Evolutionary conservation across 2,888 invertebrate genomes (phyloP).

Genomic region (Synergus gifuensis): DNA sequence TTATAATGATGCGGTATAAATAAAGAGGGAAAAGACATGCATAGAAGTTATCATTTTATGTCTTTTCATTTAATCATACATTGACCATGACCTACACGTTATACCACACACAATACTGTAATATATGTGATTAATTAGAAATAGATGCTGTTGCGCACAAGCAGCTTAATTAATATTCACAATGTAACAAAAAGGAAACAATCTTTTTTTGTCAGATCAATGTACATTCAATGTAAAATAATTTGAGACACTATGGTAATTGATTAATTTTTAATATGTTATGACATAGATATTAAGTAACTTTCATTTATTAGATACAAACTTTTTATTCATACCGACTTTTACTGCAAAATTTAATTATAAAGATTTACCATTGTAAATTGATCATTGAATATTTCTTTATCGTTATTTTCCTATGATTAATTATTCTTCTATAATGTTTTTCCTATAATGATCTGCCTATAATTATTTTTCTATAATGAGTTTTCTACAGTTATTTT

Average conservation of each 20-base stretch:
- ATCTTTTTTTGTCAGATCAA: background rate
- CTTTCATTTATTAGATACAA: too few species aligned
- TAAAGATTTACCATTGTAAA: too few species aligned
- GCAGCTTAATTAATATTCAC: background rate
- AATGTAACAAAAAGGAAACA: background rate
- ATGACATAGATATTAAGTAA: too few species aligned
- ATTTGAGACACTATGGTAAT: background rate
- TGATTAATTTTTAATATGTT: background rate
- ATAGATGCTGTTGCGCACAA: background rate
- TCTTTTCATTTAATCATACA: background rate
- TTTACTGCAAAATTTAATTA: too few species aligned
- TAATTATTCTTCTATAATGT: too few species aligned
- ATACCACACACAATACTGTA: background rate
- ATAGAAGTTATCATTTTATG: background rate
- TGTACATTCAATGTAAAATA: background rate
- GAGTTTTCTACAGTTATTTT: too few species aligned
- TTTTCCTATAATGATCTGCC: too few species aligned
- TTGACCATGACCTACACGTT: background rate
- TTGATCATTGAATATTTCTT: too few species aligned
- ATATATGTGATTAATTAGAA: constrained; percentile 25
- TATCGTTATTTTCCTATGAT: too few species aligned
- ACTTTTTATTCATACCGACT: too few species aligned
- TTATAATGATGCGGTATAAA: background rate
- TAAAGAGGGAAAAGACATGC: background rate
- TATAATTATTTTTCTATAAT: too few species aligned